A percentile compares a stretch with the other conserved stretches of the same genome.
Evolutionary conservation across 2,113 vertebrate genomes (phyloP).

Genomic region (Podilymbus podiceps): DNA sequence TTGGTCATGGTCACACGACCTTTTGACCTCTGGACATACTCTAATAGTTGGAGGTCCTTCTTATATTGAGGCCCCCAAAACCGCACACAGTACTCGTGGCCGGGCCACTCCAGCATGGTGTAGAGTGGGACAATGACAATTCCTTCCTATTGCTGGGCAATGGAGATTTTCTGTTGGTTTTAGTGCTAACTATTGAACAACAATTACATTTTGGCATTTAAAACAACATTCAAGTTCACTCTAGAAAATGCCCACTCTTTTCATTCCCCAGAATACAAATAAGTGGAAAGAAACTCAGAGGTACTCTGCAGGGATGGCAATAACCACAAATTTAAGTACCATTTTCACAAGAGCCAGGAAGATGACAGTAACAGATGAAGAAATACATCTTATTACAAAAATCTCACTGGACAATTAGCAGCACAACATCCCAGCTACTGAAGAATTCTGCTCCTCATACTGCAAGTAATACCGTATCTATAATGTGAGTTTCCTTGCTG

Average conservation of each 20-base stretch:
- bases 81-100: rapidly evolving
- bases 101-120: not conserved
- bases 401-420: not conserved
- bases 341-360: not conserved
- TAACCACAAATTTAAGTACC: not conserved
- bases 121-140: not conserved
- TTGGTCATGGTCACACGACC: too few relatives aligned
- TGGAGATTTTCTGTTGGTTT: not conserved
- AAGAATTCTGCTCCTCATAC: not conserved
- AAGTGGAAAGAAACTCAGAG: not conserved
- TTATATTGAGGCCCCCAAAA: not conserved
- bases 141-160: not conserved
- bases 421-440: not conserved
- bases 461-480: not conserved
- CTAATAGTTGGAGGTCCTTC: not conserved
- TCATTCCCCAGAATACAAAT: not conserved
- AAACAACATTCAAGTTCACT: not conserved
- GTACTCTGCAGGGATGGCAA: not conserved
- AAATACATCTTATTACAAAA: not conserved
- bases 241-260: not conserved
- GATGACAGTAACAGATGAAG: not conserved
- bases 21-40: not conserved
- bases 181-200: not conserved
- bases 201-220: not conserved
- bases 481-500: not conserved